Evolutionary conservation across 2,113 vertebrate genomes (phyloP).

Genomic region (Chroicocephalus ridibundus): DNA sequence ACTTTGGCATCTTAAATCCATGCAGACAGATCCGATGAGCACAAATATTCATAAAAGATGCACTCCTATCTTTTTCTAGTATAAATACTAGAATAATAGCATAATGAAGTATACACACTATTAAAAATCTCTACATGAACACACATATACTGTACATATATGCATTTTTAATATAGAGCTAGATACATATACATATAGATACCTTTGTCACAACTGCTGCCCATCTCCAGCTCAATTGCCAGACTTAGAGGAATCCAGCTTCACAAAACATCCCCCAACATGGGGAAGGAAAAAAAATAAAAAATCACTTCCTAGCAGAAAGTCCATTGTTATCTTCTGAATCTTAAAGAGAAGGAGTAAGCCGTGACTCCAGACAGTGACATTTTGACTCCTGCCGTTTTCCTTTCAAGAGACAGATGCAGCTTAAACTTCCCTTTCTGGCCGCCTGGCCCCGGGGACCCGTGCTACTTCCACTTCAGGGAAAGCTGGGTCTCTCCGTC

Average conservation of each 20-base stretch:
- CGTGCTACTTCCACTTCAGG: slow-evolving; percentile 69
- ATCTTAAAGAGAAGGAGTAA: slow-evolving; percentile 55
- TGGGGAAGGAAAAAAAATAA: slow-evolving; percentile 50
- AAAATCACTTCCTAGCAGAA: slow-evolving; percentile 67
- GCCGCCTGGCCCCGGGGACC: slow-evolving; percentile 74
- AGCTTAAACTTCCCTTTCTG: slow-evolving; percentile 69
- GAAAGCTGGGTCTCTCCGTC: slow-evolving; percentile 43
- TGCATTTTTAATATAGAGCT: background rate
- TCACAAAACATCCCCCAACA: slow-evolving; percentile 66
- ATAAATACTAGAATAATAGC: background rate
- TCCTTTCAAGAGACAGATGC: slow-evolving; percentile 62
- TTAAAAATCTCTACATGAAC: slow-evolving; percentile 1
- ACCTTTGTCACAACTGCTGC: slow-evolving; percentile 97
- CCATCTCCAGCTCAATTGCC: slow-evolving; percentile 85
- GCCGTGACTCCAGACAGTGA: slow-evolving; percentile 63
- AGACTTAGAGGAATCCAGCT: slow-evolving; percentile 75
- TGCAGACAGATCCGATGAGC: slow-evolving; percentile 21
- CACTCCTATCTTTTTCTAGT: background rate
- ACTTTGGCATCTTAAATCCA: slow-evolving; percentile 63
- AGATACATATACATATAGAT: slow-evolving; percentile 56
- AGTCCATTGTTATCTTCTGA: slow-evolving; percentile 73
- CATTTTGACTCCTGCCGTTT: slow-evolving; percentile 69
- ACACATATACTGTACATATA: background rate
- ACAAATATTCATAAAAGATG: slow-evolving; percentile 30
- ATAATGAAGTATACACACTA: background rate